A percentile compares a stretch with the other conserved stretches of the same genome.
These are phyloP conservation scores for Platyrinchus mystaceus DNA, from an alignment of 2,797 vertebrate species.

Conservation along the genomic window DNA sequence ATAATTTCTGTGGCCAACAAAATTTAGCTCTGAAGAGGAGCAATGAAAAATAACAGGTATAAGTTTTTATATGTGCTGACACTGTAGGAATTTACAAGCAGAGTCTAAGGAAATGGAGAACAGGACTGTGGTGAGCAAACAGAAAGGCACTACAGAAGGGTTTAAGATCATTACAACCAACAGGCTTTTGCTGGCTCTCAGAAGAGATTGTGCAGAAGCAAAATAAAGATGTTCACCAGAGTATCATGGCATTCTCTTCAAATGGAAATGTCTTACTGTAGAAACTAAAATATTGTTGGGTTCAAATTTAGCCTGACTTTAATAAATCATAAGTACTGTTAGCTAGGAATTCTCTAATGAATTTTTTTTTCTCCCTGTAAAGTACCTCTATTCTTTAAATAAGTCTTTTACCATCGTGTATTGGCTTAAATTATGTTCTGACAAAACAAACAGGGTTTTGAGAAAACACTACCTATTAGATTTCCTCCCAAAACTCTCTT, in stretches of 20 bases:
- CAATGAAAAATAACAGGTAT: background rate
- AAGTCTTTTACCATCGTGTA: background rate
- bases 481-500: background rate
- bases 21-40: background rate
- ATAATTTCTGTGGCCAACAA: background rate
- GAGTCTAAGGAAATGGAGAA: background rate
- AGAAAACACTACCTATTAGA: background rate
- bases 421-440: background rate
- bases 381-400: background rate
- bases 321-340: background rate
- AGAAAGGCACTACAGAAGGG: background rate
- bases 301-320: background rate
- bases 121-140: background rate
- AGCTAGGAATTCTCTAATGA: background rate
- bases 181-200: background rate
- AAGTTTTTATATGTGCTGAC: background rate
- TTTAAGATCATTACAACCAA: background rate
- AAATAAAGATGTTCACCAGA: background rate
- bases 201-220: background rate
- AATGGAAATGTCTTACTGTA: background rate
- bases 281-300: background rate
- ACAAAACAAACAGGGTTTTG: background rate
- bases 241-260: background rate
- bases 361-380: background rate
- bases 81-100: background rate